These are phyloP conservation scores for Danaus melanippus DNA, from an alignment of 1,140 invertebrate species.

Conservation along the genomic window DNA sequence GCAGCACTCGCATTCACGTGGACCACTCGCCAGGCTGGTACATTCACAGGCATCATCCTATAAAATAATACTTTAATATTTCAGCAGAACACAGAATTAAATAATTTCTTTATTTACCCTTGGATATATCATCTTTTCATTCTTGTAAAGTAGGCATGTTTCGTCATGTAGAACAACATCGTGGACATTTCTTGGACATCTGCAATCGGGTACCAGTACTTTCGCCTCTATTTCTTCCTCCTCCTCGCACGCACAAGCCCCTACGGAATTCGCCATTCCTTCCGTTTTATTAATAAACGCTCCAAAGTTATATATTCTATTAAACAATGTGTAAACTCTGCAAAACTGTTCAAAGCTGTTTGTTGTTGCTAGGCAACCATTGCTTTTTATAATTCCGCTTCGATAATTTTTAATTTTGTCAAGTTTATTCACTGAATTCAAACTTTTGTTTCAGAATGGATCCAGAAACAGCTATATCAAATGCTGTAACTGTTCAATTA, in stretches of 20 bases:
- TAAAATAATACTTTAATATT: slow-evolving; percentile 6
- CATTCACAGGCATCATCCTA: slow-evolving; percentile 35
- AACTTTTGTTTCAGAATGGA: no score
- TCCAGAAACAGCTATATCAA: neutral
- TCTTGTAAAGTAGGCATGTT: slow-evolving; percentile 38
- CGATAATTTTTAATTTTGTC: no score
- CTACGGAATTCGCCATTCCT: slow-evolving; percentile 3
- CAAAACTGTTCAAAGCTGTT: slow-evolving; percentile 2
- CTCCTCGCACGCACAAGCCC: slow-evolving; percentile 25
- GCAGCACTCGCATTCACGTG: slow-evolving; percentile 38
- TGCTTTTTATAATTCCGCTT: no score
- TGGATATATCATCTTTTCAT: slow-evolving; percentile 42
- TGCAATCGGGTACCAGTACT: slow-evolving; percentile 20
- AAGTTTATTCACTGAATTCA: no score
- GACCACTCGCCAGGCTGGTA: slow-evolving; percentile 19
- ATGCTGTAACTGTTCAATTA: slow-evolving; percentile 1
- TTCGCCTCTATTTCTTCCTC: slow-evolving; percentile 8
- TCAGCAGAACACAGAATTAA: no score
- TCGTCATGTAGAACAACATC: slow-evolving; percentile 38
- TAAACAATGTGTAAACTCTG: neutral
- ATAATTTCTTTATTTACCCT: slow-evolving; percentile 21
- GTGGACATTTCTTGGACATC: slow-evolving; percentile 37
- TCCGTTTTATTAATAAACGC: no score
- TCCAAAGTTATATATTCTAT: no score
- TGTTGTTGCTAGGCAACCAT: slow-evolving; percentile 31